Evolutionary conservation across 2,113 vertebrate genomes (phyloP).

Genomic region (Rhynchopsitta pachyrhyncha): DNA sequence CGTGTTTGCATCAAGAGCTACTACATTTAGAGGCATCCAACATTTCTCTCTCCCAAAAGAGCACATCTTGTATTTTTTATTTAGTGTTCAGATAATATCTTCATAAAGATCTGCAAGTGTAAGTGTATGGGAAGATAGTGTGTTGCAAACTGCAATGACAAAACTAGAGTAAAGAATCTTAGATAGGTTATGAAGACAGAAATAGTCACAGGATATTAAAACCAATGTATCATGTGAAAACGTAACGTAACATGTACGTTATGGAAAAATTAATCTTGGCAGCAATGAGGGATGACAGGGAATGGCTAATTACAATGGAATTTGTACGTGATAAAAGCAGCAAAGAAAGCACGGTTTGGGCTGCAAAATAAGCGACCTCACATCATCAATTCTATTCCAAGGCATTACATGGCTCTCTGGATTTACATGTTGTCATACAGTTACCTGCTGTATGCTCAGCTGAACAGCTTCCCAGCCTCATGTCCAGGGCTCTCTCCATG

Average conservation of each 20-base stretch:
- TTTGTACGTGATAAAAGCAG: background rate
- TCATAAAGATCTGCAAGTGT: background rate
- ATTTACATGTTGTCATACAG: background rate
- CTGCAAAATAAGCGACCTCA: background rate
- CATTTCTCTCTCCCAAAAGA: background rate
- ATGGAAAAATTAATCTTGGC: background rate
- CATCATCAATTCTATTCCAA: background rate
- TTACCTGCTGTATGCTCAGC: background rate
- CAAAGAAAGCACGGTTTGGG: background rate
- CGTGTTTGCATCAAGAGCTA: background rate
- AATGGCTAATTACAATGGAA: background rate
- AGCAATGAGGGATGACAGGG: background rate
- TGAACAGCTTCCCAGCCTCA: background rate
- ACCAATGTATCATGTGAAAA: background rate
- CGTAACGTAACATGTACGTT: background rate
- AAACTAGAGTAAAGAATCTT: background rate
- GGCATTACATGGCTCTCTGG: background rate
- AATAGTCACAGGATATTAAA: slow-evolving; percentile 9
- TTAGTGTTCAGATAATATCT: background rate
- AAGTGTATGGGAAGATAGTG: background rate
- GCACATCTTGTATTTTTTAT: background rate
- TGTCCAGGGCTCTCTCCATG: background rate
- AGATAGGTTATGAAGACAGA: background rate
- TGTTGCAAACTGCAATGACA: background rate
- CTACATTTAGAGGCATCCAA: background rate